These are phyloP conservation scores for Notothenia rossii DNA, from an alignment of 2,113 vertebrate species.

Conservation along the genomic window DNA sequence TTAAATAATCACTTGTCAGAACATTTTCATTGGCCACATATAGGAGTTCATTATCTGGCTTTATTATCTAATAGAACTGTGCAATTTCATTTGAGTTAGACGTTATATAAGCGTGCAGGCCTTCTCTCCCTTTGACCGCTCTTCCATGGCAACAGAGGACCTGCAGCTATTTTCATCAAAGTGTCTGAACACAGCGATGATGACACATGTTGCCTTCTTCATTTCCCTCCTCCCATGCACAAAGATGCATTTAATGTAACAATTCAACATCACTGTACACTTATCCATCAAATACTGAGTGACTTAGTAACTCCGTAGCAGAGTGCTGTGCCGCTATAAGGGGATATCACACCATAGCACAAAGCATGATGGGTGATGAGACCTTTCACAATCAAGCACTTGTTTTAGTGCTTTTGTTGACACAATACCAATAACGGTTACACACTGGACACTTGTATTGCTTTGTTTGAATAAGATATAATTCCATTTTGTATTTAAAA, in stretches of 20 bases:
- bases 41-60: background rate
- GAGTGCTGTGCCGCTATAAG: conserved; percentile 25
- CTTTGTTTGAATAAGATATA: too few species aligned
- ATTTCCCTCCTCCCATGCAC: background rate
- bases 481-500: too few species aligned
- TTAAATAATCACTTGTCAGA: background rate
- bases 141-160: conserved; percentile 33
- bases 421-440: conserved; percentile 11
- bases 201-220: conserved; percentile 24
- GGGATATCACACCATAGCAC: conserved; percentile 71
- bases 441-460: background rate
- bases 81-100: background rate
- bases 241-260: background rate
- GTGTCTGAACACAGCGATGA: conserved; percentile 8
- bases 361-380: conserved; percentile 51
- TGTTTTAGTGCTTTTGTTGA: conserved; percentile 48
- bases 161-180: conserved; percentile 27
- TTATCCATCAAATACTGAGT: background rate
- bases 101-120: background rate
- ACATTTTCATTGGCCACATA: background rate
- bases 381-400: conserved; percentile 66
- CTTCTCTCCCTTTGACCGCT: background rate
- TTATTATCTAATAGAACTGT: conserved; percentile 1
- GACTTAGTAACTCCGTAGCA: conserved; percentile 21
- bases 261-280: background rate